Evolutionary conservation across 30 jellyfish, hydroid and myxozoan species (phyloP).

Genomic region (Aurelia sp.): DNA sequence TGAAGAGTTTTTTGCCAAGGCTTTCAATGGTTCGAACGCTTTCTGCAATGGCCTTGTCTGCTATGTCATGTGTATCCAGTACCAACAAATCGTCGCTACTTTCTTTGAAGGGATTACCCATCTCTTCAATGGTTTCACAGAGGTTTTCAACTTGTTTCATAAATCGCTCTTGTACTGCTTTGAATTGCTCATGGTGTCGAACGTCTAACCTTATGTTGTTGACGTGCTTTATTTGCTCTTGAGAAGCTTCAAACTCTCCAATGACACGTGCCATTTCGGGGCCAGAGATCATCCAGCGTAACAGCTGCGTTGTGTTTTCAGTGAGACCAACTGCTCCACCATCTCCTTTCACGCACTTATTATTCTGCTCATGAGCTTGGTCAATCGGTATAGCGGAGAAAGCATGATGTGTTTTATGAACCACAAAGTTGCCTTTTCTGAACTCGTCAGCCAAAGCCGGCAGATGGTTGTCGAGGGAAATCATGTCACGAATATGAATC

Average conservation of each 20-base stretch:
- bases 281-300: conserved; percentile 47
- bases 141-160: neutral
- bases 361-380: conserved; percentile 50
- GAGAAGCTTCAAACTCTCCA: neutral
- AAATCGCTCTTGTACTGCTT: conserved; percentile 22
- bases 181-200: conserved; percentile 46
- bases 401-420: neutral
- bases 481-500: neutral
- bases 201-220: neutral
- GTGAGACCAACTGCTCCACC: conserved; percentile 37
- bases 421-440: conserved; percentile 14
- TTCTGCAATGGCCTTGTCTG: neutral
- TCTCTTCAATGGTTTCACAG: conserved; percentile 2
- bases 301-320: neutral
- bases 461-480: neutral
- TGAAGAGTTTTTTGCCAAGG: neutral
- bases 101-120: conserved; percentile 46
- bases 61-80: too few species aligned
- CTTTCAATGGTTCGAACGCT: neutral
- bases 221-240: neutral
- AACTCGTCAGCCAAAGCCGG: neutral
- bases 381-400: conserved; percentile 35
- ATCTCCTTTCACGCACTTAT: conserved; percentile 36
- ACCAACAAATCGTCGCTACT: neutral
- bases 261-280: conserved; percentile 28